A percentile compares a stretch with the other conserved stretches of the same genome.
Conservation (phyloP, 1,140 invertebrate genomes). For the Heliconius nattereri region DNA sequence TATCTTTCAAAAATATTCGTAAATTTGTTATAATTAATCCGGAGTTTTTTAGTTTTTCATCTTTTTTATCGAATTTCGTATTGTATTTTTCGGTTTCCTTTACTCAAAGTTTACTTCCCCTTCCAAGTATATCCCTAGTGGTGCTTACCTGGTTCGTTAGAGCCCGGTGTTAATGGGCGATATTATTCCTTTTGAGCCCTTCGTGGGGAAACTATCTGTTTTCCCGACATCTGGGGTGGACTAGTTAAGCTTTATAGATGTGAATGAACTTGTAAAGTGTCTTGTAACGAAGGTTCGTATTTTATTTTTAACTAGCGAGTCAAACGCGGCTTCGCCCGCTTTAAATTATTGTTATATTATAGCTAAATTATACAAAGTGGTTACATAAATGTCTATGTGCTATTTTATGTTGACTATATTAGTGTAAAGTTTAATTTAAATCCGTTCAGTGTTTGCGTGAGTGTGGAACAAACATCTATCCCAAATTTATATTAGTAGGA, state of each 20-base stretch:
- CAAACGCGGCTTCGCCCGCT: no score
- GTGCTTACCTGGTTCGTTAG: constrained; percentile 20
- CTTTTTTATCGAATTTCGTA: background rate
- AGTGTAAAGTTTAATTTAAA: no score
- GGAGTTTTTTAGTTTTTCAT: background rate
- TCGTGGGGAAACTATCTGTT: constrained; percentile 3
- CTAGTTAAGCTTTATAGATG: constrained; percentile 2
- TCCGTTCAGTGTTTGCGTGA: no score
- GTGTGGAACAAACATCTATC: no score
- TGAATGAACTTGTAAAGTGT: constrained; percentile 12
- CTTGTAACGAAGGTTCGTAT: background rate
- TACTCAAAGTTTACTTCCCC: background rate
- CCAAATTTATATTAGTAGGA: no score
- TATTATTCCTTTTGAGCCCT: constrained; percentile 20
- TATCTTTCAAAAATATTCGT: no score
- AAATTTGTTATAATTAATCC: no score
- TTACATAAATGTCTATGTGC: no score
- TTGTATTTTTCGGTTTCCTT: background rate
- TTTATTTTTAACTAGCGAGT: background rate
- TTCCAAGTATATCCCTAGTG: background rate
- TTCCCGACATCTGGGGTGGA: background rate
- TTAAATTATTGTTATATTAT: background rate
- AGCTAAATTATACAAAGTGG: background rate
- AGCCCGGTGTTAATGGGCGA: constrained; percentile 12
- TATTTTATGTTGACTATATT: no score